Evolutionary conservation across 2,888 invertebrate genomes (phyloP).

Genomic region (Rhamphomyia laevipes): DNA sequence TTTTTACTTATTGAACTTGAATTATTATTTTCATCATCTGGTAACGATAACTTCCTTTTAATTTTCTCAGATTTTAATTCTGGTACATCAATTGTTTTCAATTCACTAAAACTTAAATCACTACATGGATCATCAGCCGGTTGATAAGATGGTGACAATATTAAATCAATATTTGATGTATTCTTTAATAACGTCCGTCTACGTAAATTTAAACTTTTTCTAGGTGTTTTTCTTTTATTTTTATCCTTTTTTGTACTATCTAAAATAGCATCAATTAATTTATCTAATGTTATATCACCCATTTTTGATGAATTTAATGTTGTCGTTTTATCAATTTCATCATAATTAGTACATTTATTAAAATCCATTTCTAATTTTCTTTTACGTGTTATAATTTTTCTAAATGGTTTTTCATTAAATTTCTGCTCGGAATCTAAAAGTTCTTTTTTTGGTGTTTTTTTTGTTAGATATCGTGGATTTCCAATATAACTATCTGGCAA

Average conservation of each 20-base stretch:
- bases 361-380: slow-evolving; percentile 12
- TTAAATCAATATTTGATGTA: slow-evolving; percentile 17
- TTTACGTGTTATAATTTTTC: slow-evolving; percentile 14
- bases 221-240: slow-evolving; percentile 21
- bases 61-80: background rate
- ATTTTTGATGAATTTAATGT: slow-evolving; percentile 27
- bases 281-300: slow-evolving; percentile 33
- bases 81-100: background rate
- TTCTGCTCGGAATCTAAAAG: background rate
- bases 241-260: slow-evolving; percentile 33
- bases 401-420: background rate
- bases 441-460: slow-evolving; percentile 16
- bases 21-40: background rate
- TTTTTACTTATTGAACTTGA: background rate
- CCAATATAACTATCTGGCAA: slow-evolving; percentile 29
- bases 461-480: slow-evolving; percentile 29
- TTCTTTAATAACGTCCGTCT: slow-evolving; percentile 27
- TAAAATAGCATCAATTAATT: slow-evolving; percentile 35
- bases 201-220: slow-evolving; percentile 26
- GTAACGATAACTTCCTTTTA: too few species aligned
- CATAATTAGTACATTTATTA: background rate
- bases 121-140: slow-evolving; percentile 36
- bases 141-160: slow-evolving; percentile 32
- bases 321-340: slow-evolving; percentile 13
- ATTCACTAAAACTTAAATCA: slow-evolving; percentile 28